Evolutionary conservation across 1,140 invertebrate species (phyloP), one percentile per base, ranked within the genome.

Genomic region (Drusus annulatus): DNA sequence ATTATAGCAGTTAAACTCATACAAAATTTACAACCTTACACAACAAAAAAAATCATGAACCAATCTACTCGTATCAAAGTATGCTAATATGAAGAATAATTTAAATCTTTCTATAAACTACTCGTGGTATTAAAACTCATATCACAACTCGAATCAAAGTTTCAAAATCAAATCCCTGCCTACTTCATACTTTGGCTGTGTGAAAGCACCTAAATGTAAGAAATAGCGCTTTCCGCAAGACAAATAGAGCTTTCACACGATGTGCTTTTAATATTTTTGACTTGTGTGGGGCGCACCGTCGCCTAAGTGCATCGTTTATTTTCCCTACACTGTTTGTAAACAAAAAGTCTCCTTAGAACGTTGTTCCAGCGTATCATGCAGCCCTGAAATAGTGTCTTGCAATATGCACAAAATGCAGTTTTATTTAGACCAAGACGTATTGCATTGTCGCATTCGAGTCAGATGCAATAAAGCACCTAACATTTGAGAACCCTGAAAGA

Each of bases 361-460:
- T 52, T 71, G 68, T 52, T 52, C n/a, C 68, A 71, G 21, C 45
- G 23, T 19, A 51, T 71, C 36, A 21, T 25, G 62, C 62, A 17
- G 23, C 25, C 31, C 36, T 65, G 31, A 25, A 17, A 19, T 3
- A 21, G 17, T 51, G 36, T 71, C 62, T 25, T 65, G 25, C 62
- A 65, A 31, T 71, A 71, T 71, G 50, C 50, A 71, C 68, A 52
- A 52, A 71, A 52, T 52, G 50, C 68, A 71, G 10, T 71, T 71
- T 16, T 71, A 71, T 52, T 52, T 51, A 19, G 31, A 71, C 45
- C 50, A 52, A 52, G 68, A 52, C 50, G 68, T 52, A 71, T 21
- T 51, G 50, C 21, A 25, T 15, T 23, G 19, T 23, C 25, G 68
- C 45, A 52, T 71, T 71, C 54, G n/a, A 19, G 45, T 71, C 36